A percentile compares a stretch with the other conserved stretches of the same genome.
These are phyloP conservation scores for Oryzias curvinotus DNA, from an alignment of 2,113 vertebrate genomes.

Conservation along the genomic window DNA sequence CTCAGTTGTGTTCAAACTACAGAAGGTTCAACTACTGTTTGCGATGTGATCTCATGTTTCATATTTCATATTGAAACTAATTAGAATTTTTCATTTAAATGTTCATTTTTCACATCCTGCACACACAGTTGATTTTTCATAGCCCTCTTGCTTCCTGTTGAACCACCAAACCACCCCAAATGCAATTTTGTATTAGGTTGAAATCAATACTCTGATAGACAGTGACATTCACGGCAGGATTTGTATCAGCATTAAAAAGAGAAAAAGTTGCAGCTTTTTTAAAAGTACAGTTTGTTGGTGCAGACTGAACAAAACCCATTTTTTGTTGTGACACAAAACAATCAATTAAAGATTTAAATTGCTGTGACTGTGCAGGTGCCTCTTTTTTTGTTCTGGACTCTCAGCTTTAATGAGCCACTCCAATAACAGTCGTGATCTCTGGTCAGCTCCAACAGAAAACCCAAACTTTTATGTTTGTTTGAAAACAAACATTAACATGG, in stretches of 20 bases:
- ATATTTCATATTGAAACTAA: too few relatives aligned
- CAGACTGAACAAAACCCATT: constrained; percentile 8
- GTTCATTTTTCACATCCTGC: too few relatives aligned
- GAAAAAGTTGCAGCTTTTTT: constrained; percentile 20
- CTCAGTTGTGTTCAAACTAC: too few relatives aligned
- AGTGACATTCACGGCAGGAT: background rate
- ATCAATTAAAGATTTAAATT: constrained; percentile 30
- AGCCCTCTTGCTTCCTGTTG: too few relatives aligned
- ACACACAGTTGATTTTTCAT: too few relatives aligned
- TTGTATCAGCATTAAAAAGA: constrained; percentile 11
- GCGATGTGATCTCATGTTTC: too few relatives aligned
- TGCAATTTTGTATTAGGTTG: background rate
- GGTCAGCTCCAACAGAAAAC: constrained; percentile 32
- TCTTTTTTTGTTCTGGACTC: constrained; percentile 7
- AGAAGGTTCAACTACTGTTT: too few relatives aligned
- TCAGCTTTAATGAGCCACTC: constrained; percentile 43
- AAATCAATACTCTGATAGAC: too few relatives aligned
- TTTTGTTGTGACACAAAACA: constrained; percentile 28
- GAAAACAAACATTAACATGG: constrained; percentile 38
- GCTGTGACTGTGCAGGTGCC: constrained; percentile 9
- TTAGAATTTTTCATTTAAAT: too few relatives aligned
- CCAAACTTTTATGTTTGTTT: constrained; percentile 18
- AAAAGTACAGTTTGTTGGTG: constrained; percentile 23
- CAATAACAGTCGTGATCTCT: constrained; percentile 29
- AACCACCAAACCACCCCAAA: too few relatives aligned